A percentile compares a stretch with the other conserved stretches of the same genome.
These are phyloP conservation scores for Beris chalybata DNA, from an alignment of 2,888 invertebrate species.

Conservation along the genomic window DNA sequence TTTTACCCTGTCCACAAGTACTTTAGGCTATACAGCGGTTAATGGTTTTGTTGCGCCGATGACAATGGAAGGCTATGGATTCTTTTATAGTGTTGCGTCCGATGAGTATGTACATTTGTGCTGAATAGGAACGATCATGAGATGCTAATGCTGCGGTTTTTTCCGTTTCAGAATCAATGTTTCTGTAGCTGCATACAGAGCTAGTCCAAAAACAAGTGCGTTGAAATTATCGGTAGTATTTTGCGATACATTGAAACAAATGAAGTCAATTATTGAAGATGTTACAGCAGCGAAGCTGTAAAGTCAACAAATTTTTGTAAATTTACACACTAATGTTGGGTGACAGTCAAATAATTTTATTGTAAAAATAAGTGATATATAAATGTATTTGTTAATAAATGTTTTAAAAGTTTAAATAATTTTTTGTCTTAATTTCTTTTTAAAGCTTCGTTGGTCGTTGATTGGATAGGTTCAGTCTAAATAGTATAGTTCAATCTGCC, in stretches of 20 bases:
- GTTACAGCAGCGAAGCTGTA: constrained; percentile 47
- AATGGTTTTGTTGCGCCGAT: constrained; percentile 65
- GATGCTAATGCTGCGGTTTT: constrained; percentile 1
- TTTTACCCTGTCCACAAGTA: constrained; percentile 64
- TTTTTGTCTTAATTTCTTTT: too few species aligned
- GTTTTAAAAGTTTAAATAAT: too few species aligned
- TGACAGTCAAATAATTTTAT: too few species aligned
- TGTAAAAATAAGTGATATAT: too few species aligned
- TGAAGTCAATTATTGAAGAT: constrained; percentile 47
- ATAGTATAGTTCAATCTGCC: too few species aligned
- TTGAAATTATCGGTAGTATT: constrained; percentile 51
- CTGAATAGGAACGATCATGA: background rate
- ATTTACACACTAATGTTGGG: background rate
- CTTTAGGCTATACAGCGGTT: constrained; percentile 60
- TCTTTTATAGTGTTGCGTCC: constrained; percentile 62
- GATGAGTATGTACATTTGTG: constrained; percentile 50
- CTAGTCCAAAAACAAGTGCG: constrained; percentile 54
- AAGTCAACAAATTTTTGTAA: constrained; percentile 22
- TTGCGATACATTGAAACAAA: constrained; percentile 48
- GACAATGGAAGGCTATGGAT: constrained; percentile 65
- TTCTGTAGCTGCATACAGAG: constrained; percentile 51
- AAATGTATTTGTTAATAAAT: too few species aligned
- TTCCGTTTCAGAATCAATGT: constrained; percentile 49
- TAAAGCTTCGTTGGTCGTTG: too few species aligned
- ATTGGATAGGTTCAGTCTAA: too few species aligned